Percentiles rank a stretch among this genome's conserved stretches.
These are phyloP conservation scores for Daphoenositta chrysoptera DNA, from an alignment of 2,113 vertebrate species.

Conservation along the genomic window DNA sequence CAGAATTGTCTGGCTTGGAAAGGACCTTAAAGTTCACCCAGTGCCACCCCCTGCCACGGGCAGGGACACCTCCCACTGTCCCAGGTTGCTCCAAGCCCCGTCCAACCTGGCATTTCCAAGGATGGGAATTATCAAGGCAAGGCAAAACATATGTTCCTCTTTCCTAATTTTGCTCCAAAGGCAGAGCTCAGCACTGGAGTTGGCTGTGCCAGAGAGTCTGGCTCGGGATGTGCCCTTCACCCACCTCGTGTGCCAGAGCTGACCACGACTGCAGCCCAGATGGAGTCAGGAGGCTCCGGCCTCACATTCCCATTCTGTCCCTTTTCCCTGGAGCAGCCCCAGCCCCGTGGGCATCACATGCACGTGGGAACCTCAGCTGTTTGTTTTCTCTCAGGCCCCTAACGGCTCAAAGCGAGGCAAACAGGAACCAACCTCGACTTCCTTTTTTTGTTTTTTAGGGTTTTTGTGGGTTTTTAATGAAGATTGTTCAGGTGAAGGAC, in stretches of 20 bases:
- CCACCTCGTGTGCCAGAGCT: background rate
- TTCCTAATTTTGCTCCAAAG: background rate
- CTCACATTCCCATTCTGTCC: background rate
- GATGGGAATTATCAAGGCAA: background rate
- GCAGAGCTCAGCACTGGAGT: background rate
- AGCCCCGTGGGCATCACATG: accelerated
- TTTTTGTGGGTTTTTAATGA: accelerated
- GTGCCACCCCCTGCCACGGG: background rate
- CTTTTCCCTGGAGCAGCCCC: background rate
- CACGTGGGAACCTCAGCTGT: background rate
- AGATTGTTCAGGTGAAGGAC: background rate
- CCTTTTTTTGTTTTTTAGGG: background rate
- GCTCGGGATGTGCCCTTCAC: background rate
- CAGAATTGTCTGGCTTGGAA: background rate
- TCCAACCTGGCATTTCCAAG: background rate
- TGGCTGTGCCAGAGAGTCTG: background rate
- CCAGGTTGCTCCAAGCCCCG: background rate
- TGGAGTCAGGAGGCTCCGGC: background rate
- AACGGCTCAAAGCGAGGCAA: background rate
- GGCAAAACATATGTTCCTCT: accelerated
- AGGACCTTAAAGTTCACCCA: accelerated
- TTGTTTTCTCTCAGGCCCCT: background rate
- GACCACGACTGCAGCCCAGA: accelerated
- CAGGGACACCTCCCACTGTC: accelerated
- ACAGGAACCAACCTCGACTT: background rate